These are phyloP conservation scores for Apotomis turbidana DNA, from an alignment of 2,888 invertebrate genomes.

Conservation along the genomic window DNA sequence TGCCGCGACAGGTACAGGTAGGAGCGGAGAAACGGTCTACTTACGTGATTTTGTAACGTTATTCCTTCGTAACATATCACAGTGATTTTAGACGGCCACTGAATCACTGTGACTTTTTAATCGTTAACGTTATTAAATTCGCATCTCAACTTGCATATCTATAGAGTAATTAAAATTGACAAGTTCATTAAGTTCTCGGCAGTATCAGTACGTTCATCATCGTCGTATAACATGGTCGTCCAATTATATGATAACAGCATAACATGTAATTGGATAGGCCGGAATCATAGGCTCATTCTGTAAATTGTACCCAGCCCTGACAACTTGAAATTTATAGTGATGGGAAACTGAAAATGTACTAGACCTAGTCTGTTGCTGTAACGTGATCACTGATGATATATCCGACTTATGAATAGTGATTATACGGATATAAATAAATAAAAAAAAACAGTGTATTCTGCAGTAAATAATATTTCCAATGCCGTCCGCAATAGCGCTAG, in stretches of 20 bases:
- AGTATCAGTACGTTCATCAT: conserved; percentile 25
- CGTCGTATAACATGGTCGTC: conserved; percentile 32
- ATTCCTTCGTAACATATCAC: too few species aligned
- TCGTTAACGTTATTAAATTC: too few species aligned
- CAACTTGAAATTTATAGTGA: neutral
- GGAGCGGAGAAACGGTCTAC: too few species aligned
- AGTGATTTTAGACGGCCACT: too few species aligned
- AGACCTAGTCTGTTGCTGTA: neutral
- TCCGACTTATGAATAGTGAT: neutral
- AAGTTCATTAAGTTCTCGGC: conserved; percentile 35
- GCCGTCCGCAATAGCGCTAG: too few species aligned
- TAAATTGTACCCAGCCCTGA: neutral
- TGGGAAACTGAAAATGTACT: neutral
- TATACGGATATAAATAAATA: too few species aligned
- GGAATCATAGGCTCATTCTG: conserved; percentile 4
- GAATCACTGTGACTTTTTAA: too few species aligned
- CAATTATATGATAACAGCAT: conserved; percentile 37
- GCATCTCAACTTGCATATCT: conserved; percentile 26
- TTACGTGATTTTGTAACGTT: too few species aligned
- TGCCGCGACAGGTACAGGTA: too few species aligned
- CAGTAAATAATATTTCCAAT: too few species aligned
- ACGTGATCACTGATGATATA: neutral
- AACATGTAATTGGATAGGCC: conserved; percentile 18
- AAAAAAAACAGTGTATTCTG: too few species aligned
- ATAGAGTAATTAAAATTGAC: conserved; percentile 38